Percentiles rank a stretch among this genome's conserved stretches.
Evolutionary conservation across 2,888 invertebrate genomes (phyloP).

Genomic region (Antitype chi): DNA sequence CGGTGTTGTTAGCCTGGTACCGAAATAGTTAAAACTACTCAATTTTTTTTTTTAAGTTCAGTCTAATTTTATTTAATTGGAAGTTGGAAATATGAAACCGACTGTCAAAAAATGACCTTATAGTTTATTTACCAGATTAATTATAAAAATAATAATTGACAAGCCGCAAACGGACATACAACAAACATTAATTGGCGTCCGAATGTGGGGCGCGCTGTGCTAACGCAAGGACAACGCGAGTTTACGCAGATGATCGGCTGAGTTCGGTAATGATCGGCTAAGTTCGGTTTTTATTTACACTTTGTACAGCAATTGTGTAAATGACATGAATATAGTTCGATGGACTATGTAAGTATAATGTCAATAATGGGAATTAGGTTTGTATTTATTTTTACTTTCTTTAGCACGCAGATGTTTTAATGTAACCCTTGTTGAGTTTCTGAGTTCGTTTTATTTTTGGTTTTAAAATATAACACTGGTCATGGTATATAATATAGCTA

Average conservation of each 20-base stretch:
- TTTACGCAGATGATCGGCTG: slow-evolving; percentile 66
- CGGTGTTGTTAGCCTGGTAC: background rate
- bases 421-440: background rate
- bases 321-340: slow-evolving; percentile 31
- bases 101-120: slow-evolving; percentile 1
- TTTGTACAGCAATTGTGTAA: slow-evolving; percentile 38
- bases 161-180: slow-evolving; percentile 27
- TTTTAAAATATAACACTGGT: no score
- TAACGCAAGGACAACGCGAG: slow-evolving; percentile 70
- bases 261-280: slow-evolving; percentile 38
- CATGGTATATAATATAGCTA: no score
- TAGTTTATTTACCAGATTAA: background rate
- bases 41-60: background rate
- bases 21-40: background rate
- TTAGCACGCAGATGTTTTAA: background rate
- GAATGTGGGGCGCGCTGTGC: slow-evolving; percentile 73
- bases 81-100: background rate
- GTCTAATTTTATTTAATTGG: background rate
- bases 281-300: slow-evolving; percentile 23
- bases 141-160: slow-evolving; percentile 5
- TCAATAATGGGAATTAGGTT: slow-evolving; percentile 29
- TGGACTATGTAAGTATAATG: slow-evolving; percentile 13
- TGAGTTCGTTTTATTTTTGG: slow-evolving; percentile 11
- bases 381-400: slow-evolving; percentile 5
- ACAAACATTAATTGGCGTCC: slow-evolving; percentile 39